These are phyloP conservation scores for Phycodurus eques DNA, from an alignment of 2,113 vertebrate species.

Conservation along the genomic window DNA sequence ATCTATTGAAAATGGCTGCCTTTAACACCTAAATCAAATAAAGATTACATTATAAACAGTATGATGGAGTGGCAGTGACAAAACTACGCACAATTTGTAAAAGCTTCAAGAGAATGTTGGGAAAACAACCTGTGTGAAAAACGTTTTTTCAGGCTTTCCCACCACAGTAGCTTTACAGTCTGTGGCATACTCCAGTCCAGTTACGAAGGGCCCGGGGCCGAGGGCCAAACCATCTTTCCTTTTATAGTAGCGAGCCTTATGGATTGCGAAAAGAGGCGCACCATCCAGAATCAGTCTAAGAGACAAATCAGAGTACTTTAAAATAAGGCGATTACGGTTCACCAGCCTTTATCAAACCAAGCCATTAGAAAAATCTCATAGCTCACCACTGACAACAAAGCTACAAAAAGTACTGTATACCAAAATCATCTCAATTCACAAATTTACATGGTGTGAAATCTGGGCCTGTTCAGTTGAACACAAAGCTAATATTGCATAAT, in stretches of 20 bases:
- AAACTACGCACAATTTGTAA: background rate
- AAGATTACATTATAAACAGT: background rate
- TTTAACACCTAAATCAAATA: background rate
- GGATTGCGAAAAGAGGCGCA: constrained; percentile 91
- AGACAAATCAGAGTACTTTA: background rate
- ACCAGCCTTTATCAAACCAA: no score
- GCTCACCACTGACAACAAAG: no score
- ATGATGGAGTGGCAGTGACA: background rate
- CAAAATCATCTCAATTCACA: no score
- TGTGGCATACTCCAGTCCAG: constrained; percentile 85
- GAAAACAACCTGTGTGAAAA: constrained; percentile 84
- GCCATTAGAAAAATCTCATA: no score
- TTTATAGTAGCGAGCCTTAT: constrained; percentile 95
- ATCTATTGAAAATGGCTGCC: background rate
- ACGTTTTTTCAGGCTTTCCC: constrained; percentile 88
- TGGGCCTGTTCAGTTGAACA: no score
- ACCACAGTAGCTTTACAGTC: constrained; percentile 84
- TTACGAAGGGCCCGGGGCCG: constrained; percentile 91
- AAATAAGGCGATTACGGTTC: background rate
- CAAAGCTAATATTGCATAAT: no score
- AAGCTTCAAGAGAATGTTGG: background rate
- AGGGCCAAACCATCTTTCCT: constrained; percentile 86
- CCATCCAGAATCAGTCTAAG: constrained; percentile 84
- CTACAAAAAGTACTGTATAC: no score
- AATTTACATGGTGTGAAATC: no score